A percentile compares a stretch with the other conserved stretches of the same genome.
These are phyloP conservation scores for Wiebesia pumilae DNA, from an alignment of 1,140 invertebrate species.

Conservation along the genomic window DNA sequence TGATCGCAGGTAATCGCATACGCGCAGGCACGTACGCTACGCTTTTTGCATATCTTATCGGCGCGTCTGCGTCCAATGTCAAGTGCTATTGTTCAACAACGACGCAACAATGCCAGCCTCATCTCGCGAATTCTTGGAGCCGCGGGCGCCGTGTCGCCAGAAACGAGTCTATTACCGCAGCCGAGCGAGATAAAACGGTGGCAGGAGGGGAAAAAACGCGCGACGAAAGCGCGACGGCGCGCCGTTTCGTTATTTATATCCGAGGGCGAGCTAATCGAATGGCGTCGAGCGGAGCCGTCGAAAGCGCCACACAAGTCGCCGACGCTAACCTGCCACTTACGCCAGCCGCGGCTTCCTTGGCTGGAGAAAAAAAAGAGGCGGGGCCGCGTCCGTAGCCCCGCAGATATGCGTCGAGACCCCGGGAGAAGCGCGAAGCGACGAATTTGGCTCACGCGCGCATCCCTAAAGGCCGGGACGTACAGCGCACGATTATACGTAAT, in stretches of 20 bases:
- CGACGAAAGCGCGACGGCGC: background rate
- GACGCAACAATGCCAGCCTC: background rate
- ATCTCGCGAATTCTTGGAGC: background rate
- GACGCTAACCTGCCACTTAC: constrained; percentile 25
- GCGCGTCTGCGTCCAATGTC: background rate
- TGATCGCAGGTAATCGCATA: background rate
- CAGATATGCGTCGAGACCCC: background rate
- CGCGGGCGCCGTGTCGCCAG: no score
- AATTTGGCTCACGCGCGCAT: constrained; percentile 1
- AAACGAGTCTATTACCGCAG: background rate
- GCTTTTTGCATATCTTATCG: constrained; percentile 38
- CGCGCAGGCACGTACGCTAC: background rate
- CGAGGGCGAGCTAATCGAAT: constrained; percentile 37
- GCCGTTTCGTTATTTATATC: constrained; percentile 37
- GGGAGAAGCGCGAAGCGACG: constrained; percentile 19
- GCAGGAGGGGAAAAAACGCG: background rate
- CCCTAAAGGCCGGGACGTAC: background rate
- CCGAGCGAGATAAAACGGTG: no score
- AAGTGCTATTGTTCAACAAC: background rate
- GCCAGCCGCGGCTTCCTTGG: background rate
- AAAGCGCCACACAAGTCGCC: constrained; percentile 44
- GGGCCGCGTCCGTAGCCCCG: background rate
- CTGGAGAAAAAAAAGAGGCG: background rate
- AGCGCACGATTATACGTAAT: constrained; percentile 48
- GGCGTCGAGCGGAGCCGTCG: background rate